Conservation (phyloP, 2,888 invertebrate species). For the Acleris cristana region DNA sequence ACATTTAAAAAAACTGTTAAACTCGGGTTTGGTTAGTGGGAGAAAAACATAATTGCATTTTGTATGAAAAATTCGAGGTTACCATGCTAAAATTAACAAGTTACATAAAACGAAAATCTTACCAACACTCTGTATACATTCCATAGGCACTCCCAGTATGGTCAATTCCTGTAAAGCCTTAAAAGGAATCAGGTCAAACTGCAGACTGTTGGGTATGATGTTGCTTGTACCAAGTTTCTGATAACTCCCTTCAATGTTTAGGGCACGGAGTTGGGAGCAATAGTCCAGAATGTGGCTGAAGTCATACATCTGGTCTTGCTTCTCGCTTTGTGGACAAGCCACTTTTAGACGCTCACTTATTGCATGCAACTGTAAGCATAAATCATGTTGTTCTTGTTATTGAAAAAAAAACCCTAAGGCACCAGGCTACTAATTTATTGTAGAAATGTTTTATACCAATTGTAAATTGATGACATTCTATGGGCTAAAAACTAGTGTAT, state of each 20-base stretch:
- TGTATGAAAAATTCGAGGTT: too few species aligned
- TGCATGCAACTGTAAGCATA: conserved; percentile 90
- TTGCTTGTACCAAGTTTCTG: conserved; percentile 91
- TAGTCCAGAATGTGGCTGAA: conserved; percentile 96
- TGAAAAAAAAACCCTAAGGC: too few species aligned
- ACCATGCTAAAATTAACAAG: too few species aligned
- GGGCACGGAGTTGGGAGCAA: conserved; percentile 88
- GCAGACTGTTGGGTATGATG: conserved; percentile 90
- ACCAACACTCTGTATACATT: conserved; percentile 86
- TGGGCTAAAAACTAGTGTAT: too few species aligned
- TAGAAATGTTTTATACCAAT: too few species aligned
- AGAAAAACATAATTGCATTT: too few species aligned
- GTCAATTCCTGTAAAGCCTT: conserved; percentile 89
- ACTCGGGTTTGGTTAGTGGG: too few species aligned
- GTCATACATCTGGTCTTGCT: conserved; percentile 91
- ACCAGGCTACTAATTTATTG: too few species aligned
- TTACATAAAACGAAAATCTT: conserved; percentile 45
- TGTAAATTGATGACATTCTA: too few species aligned
- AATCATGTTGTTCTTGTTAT: background rate
- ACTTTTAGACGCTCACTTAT: conserved; percentile 94
- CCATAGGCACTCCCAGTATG: conserved; percentile 87
- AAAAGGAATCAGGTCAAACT: conserved; percentile 93
- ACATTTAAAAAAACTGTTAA: too few species aligned
- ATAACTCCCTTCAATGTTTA: conserved; percentile 87
- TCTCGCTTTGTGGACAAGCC: conserved; percentile 92